Base-by-base conservation (phyloP, 2,888 invertebrate species). In the Volucella zonaria region DNA sequence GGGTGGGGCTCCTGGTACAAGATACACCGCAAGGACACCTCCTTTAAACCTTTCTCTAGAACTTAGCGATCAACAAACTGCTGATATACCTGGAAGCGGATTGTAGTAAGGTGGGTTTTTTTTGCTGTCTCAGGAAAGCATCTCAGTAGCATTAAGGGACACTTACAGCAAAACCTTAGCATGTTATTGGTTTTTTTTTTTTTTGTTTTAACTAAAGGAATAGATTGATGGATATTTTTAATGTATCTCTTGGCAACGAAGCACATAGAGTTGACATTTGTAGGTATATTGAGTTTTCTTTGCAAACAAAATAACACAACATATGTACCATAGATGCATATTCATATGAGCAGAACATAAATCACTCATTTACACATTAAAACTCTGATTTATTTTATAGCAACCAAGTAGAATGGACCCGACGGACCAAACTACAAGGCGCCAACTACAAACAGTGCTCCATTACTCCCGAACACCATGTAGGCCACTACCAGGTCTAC, bases 401-500 rank as follows among this genome's bases (percentile, higher is more conserved):
- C 89, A 91, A 83, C 90, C 91, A 83, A 90, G 90, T 87, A 91
- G 91, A 86, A 88, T 91, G 89, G 91, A 91, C 83, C 87, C 89
- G 58, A 89, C 91, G 73, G 92, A 92, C 86, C 91, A 91, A 88
- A 92, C 92, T 67, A 92, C 91, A 71, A 91, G 91, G 76, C 91
- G 92, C 70, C 91, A 91, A 75, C 87, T 92, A 86, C 92, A 92
- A 85, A 90, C 92, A 68, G 90, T 92, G 58, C 88, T 92, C 38
- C 91, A 92, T 83, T 91, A 91, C 79, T 91, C 92, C 73, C 91
- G 91, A 88, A 91, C 92, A 67, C 91, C 92, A 58, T 89, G 90
- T 86, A 89, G 92, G 59, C 89, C 90, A 61, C 80, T 92, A 80
- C 91, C 92, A 56, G 91, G 90, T 49, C 88, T 91, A 45, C 88